These are phyloP conservation scores for Euglossa dilemma DNA, from an alignment of 1,140 invertebrate genomes.

Conservation along the genomic window DNA sequence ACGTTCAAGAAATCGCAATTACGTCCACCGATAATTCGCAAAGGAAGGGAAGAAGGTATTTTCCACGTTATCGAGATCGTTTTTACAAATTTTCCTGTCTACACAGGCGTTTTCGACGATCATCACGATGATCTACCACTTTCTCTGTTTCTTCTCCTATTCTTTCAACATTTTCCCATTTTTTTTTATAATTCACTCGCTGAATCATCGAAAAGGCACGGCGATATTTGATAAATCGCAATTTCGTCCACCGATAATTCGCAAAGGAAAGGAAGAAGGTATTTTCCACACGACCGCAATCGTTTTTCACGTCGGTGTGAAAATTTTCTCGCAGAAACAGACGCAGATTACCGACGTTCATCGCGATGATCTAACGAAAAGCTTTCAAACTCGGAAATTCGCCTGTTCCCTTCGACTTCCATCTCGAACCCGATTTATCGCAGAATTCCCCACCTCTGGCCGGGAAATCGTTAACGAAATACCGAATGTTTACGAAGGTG, in stretches of 20 bases:
- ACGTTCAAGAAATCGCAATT: too few species aligned
- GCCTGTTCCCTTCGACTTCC: not conserved
- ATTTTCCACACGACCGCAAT: too few species aligned
- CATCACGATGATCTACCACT: too few species aligned
- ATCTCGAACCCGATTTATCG: not conserved
- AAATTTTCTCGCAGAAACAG: too few species aligned
- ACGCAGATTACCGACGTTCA: too few species aligned
- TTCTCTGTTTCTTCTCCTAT: not conserved
- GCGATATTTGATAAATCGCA: not conserved
- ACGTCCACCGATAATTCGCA: too few species aligned
- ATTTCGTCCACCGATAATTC: not conserved
- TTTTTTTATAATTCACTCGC: not conserved
- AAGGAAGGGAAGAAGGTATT: too few species aligned
- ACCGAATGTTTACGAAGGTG: constrained; percentile 24
- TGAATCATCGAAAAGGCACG: not conserved
- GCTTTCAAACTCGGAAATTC: not conserved
- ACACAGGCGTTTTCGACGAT: too few species aligned
- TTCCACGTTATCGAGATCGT: too few species aligned
- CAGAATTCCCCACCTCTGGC: constrained; percentile 1
- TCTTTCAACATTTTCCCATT: not conserved
- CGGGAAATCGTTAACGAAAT: constrained; percentile 37
- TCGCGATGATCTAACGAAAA: not conserved
- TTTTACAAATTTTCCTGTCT: too few species aligned
- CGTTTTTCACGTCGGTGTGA: too few species aligned
- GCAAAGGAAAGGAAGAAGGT: not conserved